phyloP scores from a whole-genome alignment of 2,888 invertebrate species.

The Mycalesis mineus region DNA sequence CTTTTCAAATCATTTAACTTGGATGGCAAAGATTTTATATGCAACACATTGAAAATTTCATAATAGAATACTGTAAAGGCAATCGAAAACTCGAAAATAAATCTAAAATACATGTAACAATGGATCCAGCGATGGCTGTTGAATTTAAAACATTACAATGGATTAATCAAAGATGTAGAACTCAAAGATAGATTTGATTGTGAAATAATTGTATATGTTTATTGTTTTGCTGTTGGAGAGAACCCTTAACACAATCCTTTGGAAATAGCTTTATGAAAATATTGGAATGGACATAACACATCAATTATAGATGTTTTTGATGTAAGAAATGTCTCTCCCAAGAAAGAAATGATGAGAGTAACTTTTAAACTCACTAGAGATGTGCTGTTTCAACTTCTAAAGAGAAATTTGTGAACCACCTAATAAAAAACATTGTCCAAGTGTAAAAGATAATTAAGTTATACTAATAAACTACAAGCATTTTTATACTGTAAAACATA shows the following conservation, averaged over 20 bases:
- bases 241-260: slow-evolving; percentile 75
- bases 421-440: slow-evolving; percentile 51
- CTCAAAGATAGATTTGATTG: slow-evolving; percentile 55
- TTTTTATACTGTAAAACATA: no score
- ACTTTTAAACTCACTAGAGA: slow-evolving; percentile 82
- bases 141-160: slow-evolving; percentile 90
- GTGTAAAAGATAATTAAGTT: background rate
- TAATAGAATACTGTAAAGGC: slow-evolving; percentile 72
- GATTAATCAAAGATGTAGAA: slow-evolving; percentile 74
- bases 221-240: slow-evolving; percentile 89
- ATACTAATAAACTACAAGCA: no score
- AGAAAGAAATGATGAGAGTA: slow-evolving; percentile 98
- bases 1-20: slow-evolving; percentile 83
- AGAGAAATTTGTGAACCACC: slow-evolving; percentile 47
- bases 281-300: slow-evolving; percentile 76
- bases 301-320: slow-evolving; percentile 81
- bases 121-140: slow-evolving; percentile 98
- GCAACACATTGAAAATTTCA: slow-evolving; percentile 79
- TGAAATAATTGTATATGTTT: slow-evolving; percentile 87
- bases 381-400: slow-evolving; percentile 43
- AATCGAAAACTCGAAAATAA: slow-evolving; percentile 43
- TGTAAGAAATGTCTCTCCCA: slow-evolving; percentile 96
- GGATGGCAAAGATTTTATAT: slow-evolving; percentile 94
- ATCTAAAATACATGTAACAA: slow-evolving; percentile 85
- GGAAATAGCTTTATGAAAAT: slow-evolving; percentile 78